Percentiles rank a stretch among this genome's conserved stretches.
Conservation (phyloP, 2,797 vertebrate species). For the Liasis olivaceus region DNA sequence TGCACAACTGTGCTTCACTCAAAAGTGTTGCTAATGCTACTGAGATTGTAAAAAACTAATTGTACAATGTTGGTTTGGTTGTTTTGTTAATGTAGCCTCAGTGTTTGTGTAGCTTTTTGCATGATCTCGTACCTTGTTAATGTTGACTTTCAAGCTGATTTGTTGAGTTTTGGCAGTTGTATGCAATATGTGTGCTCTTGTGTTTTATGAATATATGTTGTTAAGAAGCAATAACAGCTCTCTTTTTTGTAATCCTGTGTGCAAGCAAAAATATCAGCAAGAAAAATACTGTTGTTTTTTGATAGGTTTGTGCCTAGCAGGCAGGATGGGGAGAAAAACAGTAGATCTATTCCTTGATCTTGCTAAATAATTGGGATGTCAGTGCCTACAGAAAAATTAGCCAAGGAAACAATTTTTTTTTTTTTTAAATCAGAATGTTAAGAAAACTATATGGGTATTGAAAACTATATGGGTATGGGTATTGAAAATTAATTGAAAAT, state of each 20-base stretch:
- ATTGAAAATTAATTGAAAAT: not conserved
- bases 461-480: not conserved
- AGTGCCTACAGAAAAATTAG: not conserved
- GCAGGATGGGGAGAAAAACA: not conserved
- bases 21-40: not conserved
- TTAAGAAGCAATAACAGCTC: not conserved
- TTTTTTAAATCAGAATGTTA: not conserved
- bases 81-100: not conserved
- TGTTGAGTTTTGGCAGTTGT: not conserved
- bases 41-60: not conserved
- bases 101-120: not conserved
- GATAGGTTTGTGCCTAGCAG: not conserved
- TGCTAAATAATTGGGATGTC: not conserved
- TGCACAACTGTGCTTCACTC: not conserved
- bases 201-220: not conserved
- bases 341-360: not conserved
- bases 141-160: not conserved
- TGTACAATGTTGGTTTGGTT: not conserved
- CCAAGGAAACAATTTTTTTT: not conserved
- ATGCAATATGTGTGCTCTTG: not conserved
- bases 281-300: not conserved
- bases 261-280: not conserved
- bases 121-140: not conserved
- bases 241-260: not conserved
- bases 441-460: not conserved